phyloP scores from a whole-genome alignment of 2,888 invertebrate species.

The Trachelus stipa region DNA sequence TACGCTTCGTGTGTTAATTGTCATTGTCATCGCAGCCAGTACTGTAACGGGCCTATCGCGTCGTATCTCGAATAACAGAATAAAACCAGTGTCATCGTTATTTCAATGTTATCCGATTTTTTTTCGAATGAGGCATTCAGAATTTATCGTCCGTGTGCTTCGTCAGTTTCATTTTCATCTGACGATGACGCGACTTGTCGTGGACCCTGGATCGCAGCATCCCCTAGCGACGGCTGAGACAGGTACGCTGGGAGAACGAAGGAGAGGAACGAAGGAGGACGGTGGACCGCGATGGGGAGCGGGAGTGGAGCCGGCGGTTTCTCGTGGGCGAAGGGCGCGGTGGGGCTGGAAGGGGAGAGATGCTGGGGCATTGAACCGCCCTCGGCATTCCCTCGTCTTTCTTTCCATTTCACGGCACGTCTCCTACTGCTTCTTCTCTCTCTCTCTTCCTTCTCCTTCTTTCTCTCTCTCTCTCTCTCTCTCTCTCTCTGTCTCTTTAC shows the following conservation, averaged over 20 bases:
- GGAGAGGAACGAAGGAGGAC: constrained; percentile 20
- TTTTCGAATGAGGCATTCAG: constrained; percentile 11
- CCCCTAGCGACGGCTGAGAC: no score
- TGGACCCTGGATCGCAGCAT: no score
- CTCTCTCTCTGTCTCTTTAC: constrained; percentile 20
- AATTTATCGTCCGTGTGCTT: constrained; percentile 14
- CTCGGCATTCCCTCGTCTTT: constrained; percentile 47
- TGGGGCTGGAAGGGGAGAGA: constrained; percentile 24
- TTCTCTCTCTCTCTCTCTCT: constrained; percentile 16
- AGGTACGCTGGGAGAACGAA: constrained; percentile 22
- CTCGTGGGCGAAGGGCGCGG: no score
- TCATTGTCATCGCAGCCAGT: constrained; percentile 10
- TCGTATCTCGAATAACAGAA: constrained; percentile 33
- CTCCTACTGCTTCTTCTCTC: constrained; percentile 3
- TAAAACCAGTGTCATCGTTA: no score
- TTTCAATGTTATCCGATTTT: no score
- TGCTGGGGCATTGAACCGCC: constrained; percentile 54
- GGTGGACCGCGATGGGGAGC: no score
- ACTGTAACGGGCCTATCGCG: constrained; percentile 40
- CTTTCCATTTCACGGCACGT: constrained; percentile 10
- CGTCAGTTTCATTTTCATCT: background rate
- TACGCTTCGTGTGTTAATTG: constrained; percentile 21
- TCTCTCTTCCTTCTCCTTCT: constrained; percentile 3
- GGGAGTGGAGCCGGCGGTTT: no score
- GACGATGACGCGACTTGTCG: constrained; percentile 9